Conservation (phyloP, 2,888 invertebrate genomes). For the Theodoxus fluviatilis region DNA sequence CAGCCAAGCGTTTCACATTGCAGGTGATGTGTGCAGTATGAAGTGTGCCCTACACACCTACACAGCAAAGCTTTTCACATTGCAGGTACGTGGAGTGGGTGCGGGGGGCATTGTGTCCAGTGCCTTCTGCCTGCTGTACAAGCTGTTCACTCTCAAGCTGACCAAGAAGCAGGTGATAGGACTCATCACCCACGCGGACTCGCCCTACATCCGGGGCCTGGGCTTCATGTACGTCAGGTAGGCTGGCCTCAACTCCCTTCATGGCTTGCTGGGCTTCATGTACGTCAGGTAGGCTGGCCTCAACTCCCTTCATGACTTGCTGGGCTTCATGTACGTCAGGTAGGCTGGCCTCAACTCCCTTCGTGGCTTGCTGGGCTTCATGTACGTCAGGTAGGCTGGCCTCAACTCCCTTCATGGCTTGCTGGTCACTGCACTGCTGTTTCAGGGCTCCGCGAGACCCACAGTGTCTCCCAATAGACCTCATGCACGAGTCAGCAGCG, state of each 20-base stretch:
- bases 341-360: slow-evolving; percentile 55
- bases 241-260: slow-evolving; percentile 38
- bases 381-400: slow-evolving; percentile 74
- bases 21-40: no score
- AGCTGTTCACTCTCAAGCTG: slow-evolving; percentile 92
- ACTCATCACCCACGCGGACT: slow-evolving; percentile 92
- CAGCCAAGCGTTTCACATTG: no score
- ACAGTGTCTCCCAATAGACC: no score
- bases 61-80: no score
- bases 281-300: slow-evolving; percentile 72
- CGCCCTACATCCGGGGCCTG: slow-evolving; percentile 94
- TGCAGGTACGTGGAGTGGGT: slow-evolving; percentile 93
- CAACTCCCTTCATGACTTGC: slow-evolving; percentile 46
- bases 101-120: slow-evolving; percentile 99
- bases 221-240: slow-evolving; percentile 83
- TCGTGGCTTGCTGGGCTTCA: slow-evolving; percentile 75
- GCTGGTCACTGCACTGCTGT: no score
- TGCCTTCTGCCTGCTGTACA: slow-evolving; percentile 97
- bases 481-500: no score
- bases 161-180: slow-evolving; percentile 98
- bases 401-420: background rate
- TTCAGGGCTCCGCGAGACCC: no score
- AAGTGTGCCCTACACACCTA: no score
- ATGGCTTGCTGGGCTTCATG: slow-evolving; percentile 77
- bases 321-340: slow-evolving; percentile 85